Base-by-base conservation (phyloP, 2,888 invertebrate genomes). In the Scaptomyza tumidula region DNA sequence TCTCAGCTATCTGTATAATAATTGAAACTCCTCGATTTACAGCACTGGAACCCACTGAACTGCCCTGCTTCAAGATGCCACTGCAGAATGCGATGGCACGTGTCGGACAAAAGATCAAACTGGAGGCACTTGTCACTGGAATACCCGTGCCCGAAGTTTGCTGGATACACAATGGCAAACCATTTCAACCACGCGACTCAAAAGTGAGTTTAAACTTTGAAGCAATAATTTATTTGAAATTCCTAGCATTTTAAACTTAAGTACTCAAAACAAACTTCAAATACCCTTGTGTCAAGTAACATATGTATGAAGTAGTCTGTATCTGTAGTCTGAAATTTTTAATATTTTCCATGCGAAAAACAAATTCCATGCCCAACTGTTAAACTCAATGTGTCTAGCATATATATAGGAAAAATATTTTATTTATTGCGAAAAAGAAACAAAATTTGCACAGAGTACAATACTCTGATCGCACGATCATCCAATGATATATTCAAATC, bases 61-160 rank as follows among this genome's bases (percentile, higher is more conserved):
- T 93, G 62, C 95, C 96, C 13, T 91, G 91, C 59, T 95, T 96
- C 78, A 92, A 93, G 50, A 92, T 93, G 61, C 94, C 95, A 3
- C 92, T 96, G 37, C 94, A 94, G 3, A 95, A 96, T 91, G 94
- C 95, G n/a, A 95, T 95, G 94, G 95, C 94, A 7, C 93, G 95
- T 78, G 94, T 95, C 60, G 96, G 96, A 49, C 95, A 96, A 89
- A 95, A 95, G 91, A 93, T 96, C 85, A 94, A 94, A 91, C 91
- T 96, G 78, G 95, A 96, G 91, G 95, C 95, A 76, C 93, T 94
- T 89, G 94, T 95, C 67, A 93, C 93, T 52, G 96, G 96, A 70
- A 93, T 94, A 79, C 95, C 96, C 46, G 90, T 92, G 57, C 95
- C 95, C 7, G 93, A 93, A 41, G 90, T 96, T 49, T 93, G 92